Evolutionary conservation across 2,888 invertebrate species (phyloP), one percentile per base, ranked within the genome.

Genomic region (Heteromurus nitidus): DNA sequence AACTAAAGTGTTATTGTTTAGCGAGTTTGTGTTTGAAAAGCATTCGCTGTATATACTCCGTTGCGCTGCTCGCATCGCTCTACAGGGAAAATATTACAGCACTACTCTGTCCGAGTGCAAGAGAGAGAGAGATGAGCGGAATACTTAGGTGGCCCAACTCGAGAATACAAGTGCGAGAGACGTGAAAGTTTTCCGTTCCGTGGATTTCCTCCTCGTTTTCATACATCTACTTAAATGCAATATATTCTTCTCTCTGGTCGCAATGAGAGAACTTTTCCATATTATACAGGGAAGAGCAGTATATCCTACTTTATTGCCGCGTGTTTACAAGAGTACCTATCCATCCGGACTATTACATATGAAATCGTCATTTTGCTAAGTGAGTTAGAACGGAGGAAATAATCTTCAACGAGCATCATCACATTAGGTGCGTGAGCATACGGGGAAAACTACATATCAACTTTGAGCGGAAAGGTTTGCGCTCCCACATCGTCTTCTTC

Each of bases 341-440:
- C n/a, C n/a, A n/a, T n/a, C n/a, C 55, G 60, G 60, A 60, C 24
- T 72, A 47, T 47, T 47, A 74, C 55, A 55, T 76, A 67, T 76
- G 60, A 76, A 76, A 76, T 58, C 67, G 67, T 76, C 75, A 76
- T 76, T 76, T 76, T 58, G 44, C 75, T 76, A 76, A 76, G 75
- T 76, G 55, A 55, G 55, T 55, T 55, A 20, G 3, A 20, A 75
- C 42, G 55, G 55, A 75, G 74, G 55, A 55, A 75, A 75, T 75
- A 75, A 75, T 75, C 65, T 75, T 65, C 55, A 31, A 53, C 11
- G 26, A 55, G 65, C 18, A 75, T 62, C 64, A 18, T 47, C 24
- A 50, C 55, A 22, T 55, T 26, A 28, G 60, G 18, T 60, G 60
- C 2, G 18, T n/a, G 9, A 16, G 18, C 53, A 9, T 5, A 50